Conservation (phyloP, 2,797 vertebrate species). For the Danio choprae region DNA sequence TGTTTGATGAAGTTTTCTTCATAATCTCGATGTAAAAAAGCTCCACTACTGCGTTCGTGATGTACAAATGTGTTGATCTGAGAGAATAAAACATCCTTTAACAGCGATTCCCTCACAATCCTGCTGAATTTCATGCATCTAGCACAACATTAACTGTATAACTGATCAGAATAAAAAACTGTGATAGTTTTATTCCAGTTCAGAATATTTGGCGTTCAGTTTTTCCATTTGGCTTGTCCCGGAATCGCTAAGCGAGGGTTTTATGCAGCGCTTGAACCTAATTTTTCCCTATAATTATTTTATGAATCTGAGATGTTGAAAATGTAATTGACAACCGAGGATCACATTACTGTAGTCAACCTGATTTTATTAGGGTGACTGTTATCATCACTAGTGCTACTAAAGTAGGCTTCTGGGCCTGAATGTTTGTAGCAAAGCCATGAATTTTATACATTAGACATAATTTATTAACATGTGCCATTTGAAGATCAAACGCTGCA, state of each 20-base stretch:
- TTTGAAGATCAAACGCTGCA: too few relatives aligned
- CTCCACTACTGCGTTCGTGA: neutral
- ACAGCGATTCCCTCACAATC: slow-evolving; percentile 11
- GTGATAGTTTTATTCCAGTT: neutral
- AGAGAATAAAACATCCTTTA: slow-evolving; percentile 33
- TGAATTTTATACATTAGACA: too few relatives aligned
- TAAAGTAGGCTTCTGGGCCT: neutral
- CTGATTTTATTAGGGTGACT: slow-evolving; percentile 8
- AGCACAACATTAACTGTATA: slow-evolving; percentile 20
- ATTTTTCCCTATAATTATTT: slow-evolving; percentile 26
- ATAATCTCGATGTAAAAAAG: neutral
- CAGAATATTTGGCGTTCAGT: neutral
- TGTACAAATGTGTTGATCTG: slow-evolving; percentile 18
- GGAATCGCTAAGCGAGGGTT: slow-evolving; percentile 9
- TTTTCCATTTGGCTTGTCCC: neutral
- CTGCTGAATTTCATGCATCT: neutral
- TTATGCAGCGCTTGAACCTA: neutral
- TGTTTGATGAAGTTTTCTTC: slow-evolving; percentile 29
- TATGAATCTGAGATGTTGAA: slow-evolving; percentile 16
- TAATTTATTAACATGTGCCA: too few relatives aligned
- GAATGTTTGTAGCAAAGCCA: neutral
- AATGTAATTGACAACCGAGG: slow-evolving; percentile 7
- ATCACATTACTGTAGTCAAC: slow-evolving; percentile 6
- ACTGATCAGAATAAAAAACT: slow-evolving; percentile 4
- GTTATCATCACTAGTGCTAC: neutral